Evolutionary conservation across 1,140 invertebrate species (phyloP), one percentile per base, ranked within the genome.

Genomic region (Nebria ingens): DNA sequence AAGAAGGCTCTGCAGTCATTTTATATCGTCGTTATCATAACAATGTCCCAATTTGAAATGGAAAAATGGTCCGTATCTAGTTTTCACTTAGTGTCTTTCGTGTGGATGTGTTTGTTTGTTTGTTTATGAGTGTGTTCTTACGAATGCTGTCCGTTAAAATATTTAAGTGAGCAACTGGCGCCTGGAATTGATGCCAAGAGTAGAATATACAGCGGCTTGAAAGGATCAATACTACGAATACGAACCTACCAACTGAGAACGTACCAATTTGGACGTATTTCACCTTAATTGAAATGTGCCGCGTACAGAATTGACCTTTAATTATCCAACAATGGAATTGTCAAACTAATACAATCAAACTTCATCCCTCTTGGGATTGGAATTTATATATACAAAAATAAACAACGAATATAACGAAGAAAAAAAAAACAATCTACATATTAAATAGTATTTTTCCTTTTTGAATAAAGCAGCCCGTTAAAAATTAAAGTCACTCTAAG

Each of bases 41-140:
- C 17, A 45, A 45, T 45, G 40, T 17, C 17, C 6, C 40, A 17
- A 45, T 45, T 45, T 45, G 40, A 45, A 45, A 45, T 45, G 17
- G 17, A 45, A 45, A 45, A 29, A 29, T 29, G 9, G 6, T 6
- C 3, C 40, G 6, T 45, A 4, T 45, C 40, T 45, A 34, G 6
- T 34, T 17, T 45, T 45, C 9, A 45, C 40, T 45, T 17, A 12
- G 17, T 17, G 15, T 12, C 3, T 17, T 9, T 34, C 25, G 25
- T 9, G 25, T 34, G 25, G n/a, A n/a, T n/a, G n/a, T n/a, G n/a
- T n/a, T n/a, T n/a, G n/a, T n/a, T n/a, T n/a, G n/a, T n/a, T 29
- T 6, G 25, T 29, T 13, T 6, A 29, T 45, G 40, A 12, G 40
- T 9, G 17, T 45, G 40, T 17, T 34, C 25, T 6, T 34, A 34